Evolutionary conservation across 2,888 invertebrate species (phyloP), one percentile per base, ranked within the genome.

Genomic region (Erebia epiphron): DNA sequence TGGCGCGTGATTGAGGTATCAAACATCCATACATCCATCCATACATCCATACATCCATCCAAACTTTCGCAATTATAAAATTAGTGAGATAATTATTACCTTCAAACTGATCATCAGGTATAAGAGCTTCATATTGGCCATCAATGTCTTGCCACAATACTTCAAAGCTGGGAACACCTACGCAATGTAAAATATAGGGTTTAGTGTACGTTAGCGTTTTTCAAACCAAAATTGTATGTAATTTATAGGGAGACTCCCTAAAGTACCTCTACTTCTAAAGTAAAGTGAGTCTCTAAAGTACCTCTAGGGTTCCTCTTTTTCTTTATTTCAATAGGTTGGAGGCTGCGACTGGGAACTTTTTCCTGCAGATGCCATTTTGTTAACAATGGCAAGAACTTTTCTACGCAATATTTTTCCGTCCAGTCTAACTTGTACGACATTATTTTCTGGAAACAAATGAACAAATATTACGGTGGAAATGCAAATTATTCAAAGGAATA

Each of bases 351-450:
- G 5, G 84, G 79, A 1, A 92, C 86, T 16, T 80, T 72, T n/a
- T 88, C 91, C 73, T 94, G 84, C 41, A 96, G 86, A 80, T 97
- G 96, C 97, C 97, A 97, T 77, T 97, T 94, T 0, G 97, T 97
- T 26, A 96, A 83, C 58, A 98, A 83, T 0, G 97, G 97, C 70
- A 97, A 90, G 76, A 97, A 95, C 84, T 97, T 97, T 79, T 96
- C 95, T 75, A 97, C 95, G 54, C 96, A 94, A 83, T 97, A 97
- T 46, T 95, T 93, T 80, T 96, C 95, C 2, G 95, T 94, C 98
- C 98, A 98, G 75, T 94, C 94, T 67, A 97, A 84, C 78, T 96
- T 95, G 71, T 90, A 91, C 0, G 93, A 92, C 87, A 97, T 95
- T 75, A 96, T 94, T 86, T 94, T 95, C 96, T 96, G 81, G 62